phyloP scores from a whole-genome alignment of 2,888 invertebrate genomes.

The Theretra japonica region DNA sequence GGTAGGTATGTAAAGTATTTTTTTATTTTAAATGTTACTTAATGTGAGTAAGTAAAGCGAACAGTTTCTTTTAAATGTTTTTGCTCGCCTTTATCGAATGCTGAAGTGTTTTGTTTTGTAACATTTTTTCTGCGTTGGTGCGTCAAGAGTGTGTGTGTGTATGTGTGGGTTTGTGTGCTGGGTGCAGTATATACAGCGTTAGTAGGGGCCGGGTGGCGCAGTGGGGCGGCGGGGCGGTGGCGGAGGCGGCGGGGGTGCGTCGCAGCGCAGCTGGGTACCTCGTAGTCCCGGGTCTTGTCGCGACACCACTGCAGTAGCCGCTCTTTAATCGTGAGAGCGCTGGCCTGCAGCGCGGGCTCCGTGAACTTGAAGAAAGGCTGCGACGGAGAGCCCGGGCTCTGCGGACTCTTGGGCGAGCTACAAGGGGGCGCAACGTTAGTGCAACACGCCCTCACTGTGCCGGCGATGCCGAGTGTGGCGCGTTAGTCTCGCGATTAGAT shows the following conservation, averaged over 20 bases:
- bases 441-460: constrained; percentile 49
- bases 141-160: constrained; percentile 1
- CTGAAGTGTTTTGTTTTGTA: neutral
- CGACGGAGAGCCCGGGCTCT: constrained; percentile 86
- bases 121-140: no score
- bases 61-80: neutral
- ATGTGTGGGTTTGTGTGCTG: neutral
- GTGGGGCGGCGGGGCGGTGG: constrained; percentile 45
- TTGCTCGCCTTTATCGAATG: neutral
- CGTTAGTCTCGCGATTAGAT: constrained; percentile 49
- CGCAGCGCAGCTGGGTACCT: constrained; percentile 86
- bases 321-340: constrained; percentile 98
- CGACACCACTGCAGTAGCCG: constrained; percentile 98
- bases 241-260: constrained; percentile 43
- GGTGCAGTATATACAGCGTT: constrained; percentile 32
- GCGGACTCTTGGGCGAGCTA: constrained; percentile 90
- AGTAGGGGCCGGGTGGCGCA: constrained; percentile 42
- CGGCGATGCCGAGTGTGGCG: constrained; percentile 36
- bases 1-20: no score
- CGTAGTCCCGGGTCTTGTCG: constrained; percentile 98
- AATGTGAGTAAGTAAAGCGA: neutral
- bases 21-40: neutral
- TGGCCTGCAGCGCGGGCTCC: constrained; percentile 94
- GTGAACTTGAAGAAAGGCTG: constrained; percentile 95
- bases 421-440: constrained; percentile 78